Evolutionary conservation across 1,140 invertebrate genomes (phyloP), one percentile per base, ranked within the genome.

Genomic region (Drosophila nigrodunni): DNA sequence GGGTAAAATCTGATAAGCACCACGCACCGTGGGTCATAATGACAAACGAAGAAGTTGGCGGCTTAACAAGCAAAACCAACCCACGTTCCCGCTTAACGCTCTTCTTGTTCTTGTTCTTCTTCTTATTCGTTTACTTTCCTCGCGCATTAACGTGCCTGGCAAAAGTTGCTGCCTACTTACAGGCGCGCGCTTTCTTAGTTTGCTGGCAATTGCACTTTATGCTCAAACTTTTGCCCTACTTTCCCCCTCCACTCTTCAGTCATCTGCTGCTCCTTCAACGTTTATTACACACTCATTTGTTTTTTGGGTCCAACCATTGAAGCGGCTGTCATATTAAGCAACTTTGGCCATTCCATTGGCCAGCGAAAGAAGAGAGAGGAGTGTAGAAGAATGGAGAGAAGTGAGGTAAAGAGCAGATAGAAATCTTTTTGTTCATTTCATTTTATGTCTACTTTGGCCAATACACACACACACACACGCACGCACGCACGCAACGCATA

Each of bases 401-500:
- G 25, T 5, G 25, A 5, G 25, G 25, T 30, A 30, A 30, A 30
- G 25, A 30, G 25, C 25, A 59, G 85, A 89, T 89, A 89, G 85
- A 89, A 88, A 89, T 89, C 85, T 89, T 89, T 89, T 89, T 89
- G 85, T 85, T 89, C 85, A 89, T 89, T 89, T 89, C 85, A 66
- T 90, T 89, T 89, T 89, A 89, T 89, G 85, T 89, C 85, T 83
- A 76, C 85, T 73, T 73, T 79, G 67, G 61, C 72, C 46, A 41
- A 55, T 52, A 71, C 43, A 55, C 54, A 59, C 52, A 46, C 59
- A 39, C 15, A 15, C 15, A 15, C 15, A 15, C 15, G 1, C 15
- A 15, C 15, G 15, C 15, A 15, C 18, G 2, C 52, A 71, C 7
- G 34, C 57, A 25, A 25, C 21, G 43, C 57, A 47, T 44, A 57